Conservation (phyloP, 1,140 invertebrate genomes). For the Thrips palmi region DNA sequence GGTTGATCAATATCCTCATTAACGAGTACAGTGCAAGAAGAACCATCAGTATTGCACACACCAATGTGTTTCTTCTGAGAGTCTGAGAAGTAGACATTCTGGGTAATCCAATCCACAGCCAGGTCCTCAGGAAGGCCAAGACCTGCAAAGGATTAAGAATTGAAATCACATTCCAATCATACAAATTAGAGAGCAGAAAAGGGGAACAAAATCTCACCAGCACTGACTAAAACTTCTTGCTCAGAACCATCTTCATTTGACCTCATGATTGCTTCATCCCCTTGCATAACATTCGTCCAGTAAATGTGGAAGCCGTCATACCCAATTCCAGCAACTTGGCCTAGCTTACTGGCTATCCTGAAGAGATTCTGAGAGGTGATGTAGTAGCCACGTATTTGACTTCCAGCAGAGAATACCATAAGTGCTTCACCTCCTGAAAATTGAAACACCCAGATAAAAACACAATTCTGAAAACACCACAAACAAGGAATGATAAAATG, state of each 20-base stretch:
- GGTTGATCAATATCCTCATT: slow-evolving; percentile 35
- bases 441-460: slow-evolving; percentile 2
- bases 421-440: slow-evolving; percentile 32
- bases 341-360: slow-evolving; percentile 26
- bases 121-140: slow-evolving; percentile 53
- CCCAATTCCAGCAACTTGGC: slow-evolving; percentile 43
- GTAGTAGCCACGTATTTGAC: slow-evolving; percentile 28
- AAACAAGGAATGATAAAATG: slow-evolving; percentile 1
- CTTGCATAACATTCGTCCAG: slow-evolving; percentile 48
- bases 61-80: slow-evolving; percentile 46
- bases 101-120: slow-evolving; percentile 62
- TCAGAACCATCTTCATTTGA: slow-evolving; percentile 31
- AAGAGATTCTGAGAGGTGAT: slow-evolving; percentile 26
- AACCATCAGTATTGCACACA: slow-evolving; percentile 45
- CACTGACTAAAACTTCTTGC: slow-evolving; percentile 30
- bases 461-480: not conserved
- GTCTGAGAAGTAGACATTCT: slow-evolving; percentile 67
- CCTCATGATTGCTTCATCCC: slow-evolving; percentile 42
- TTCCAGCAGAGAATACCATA: slow-evolving; percentile 39
- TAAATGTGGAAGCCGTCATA: slow-evolving; percentile 46
- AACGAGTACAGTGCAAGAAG: slow-evolving; percentile 38
- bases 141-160: slow-evolving; percentile 25
- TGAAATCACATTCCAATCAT: slow-evolving; percentile 4
- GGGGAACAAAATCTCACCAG: slow-evolving; percentile 20
- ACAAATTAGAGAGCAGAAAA: slow-evolving; percentile 3